phyloP scores from a whole-genome alignment of 2,888 invertebrate genomes.

The Epinotia ramella region DNA sequence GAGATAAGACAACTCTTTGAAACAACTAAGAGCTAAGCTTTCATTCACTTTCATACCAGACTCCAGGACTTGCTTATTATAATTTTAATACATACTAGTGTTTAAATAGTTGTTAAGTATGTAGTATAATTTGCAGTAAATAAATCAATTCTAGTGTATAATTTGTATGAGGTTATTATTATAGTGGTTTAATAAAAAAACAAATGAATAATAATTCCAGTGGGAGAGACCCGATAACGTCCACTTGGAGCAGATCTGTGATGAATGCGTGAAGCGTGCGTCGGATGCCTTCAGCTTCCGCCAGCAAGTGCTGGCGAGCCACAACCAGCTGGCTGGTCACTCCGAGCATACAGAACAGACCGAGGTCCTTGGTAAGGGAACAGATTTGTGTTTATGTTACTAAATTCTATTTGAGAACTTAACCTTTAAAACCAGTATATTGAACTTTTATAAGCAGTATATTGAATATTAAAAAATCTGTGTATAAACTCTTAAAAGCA shows the following conservation, averaged over 20 bases:
- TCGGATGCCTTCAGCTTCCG: constrained; percentile 61
- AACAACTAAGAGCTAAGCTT: not conserved
- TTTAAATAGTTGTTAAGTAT: not conserved
- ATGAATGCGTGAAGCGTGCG: constrained; percentile 58
- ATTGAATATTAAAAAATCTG: no score
- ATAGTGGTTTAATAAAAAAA: not conserved
- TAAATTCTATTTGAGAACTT: no score
- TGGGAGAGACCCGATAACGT: constrained; percentile 50
- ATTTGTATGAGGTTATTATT: no score
- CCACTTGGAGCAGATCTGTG: constrained; percentile 63
- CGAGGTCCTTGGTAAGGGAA: constrained; percentile 37
- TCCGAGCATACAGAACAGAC: constrained; percentile 36
- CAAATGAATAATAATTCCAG: constrained; percentile 47
- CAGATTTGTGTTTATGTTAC: not conserved
- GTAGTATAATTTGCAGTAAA: no score
- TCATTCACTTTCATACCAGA: not conserved
- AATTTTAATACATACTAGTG: not conserved
- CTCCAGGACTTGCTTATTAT: not conserved
- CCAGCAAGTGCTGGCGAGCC: constrained; percentile 55
- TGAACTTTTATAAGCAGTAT: no score
- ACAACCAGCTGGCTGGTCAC: constrained; percentile 46
- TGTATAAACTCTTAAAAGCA: no score
- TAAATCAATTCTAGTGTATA: no score
- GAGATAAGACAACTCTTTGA: not conserved
- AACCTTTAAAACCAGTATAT: no score